Base-by-base conservation (phyloP, 2,888 invertebrate genomes). In the Molanna angustata region DNA sequence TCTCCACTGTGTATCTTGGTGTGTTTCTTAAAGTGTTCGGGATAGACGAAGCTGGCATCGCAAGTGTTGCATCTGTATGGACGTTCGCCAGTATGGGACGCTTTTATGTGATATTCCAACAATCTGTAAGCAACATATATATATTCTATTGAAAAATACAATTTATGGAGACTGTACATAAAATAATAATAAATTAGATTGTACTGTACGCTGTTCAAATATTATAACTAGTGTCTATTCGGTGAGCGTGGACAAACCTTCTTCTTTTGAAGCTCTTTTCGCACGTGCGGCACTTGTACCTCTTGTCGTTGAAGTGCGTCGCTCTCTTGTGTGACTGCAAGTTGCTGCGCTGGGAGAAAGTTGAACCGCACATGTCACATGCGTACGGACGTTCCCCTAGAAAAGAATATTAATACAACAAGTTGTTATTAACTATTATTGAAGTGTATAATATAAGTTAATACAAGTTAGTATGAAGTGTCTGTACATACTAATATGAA, bases 21-120 rank as follows among this genome's bases (percentile, higher is more conserved):
- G 63, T 92, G 91, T 60, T 89, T 89, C 71, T 88, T 89, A 64
- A 85, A 87, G 63, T 89, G 90, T 64, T 89, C 88, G 0, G 89
- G 88, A 66, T 90, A 90, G 27, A 89, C 88, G 69, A 92, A 91
- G 0, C 86, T 85, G 0, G 90, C 84, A n/a, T 76, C 73, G 62
- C 91, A 92, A 1, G 83, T 71, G 1, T 77, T 77, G 65, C 91
- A 91, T 63, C 84, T 80, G 52, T 83, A 82, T 0, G 91, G 89
- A 0, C 90, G 74, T 68, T 90, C 87, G 18, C 89, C 88, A 0
- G 88, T 89, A 68, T 92, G 91, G 0, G 82, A 81, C 3, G 90
- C 86, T 70, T 88, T 87, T 62, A 86, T 81, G 67, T 92, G 91
- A 67, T 90, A 90, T 64, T 90, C 88, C 1, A 91, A 68, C 13